These are phyloP conservation scores for Polyodon spathula DNA, from an alignment of 2,113 vertebrate species.

Conservation along the genomic window DNA sequence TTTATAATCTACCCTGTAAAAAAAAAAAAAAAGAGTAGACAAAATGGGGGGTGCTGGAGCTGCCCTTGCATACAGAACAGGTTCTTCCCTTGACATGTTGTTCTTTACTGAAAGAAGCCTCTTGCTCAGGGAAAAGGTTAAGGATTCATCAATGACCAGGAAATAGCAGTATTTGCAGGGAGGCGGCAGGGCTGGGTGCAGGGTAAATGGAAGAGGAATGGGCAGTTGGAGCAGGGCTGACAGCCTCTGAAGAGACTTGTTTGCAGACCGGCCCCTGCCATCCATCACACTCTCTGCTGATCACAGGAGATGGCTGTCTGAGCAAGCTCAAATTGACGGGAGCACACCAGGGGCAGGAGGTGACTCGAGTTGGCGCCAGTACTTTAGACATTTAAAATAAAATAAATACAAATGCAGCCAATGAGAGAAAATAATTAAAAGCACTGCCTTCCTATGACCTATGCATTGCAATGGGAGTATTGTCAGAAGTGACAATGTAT, in stretches of 20 bases:
- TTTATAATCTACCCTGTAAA: no score
- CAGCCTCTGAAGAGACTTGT: constrained; percentile 48
- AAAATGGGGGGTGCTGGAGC: no score
- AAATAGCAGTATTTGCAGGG: constrained; percentile 39
- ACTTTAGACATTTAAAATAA: not conserved
- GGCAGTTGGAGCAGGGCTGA: constrained; percentile 42
- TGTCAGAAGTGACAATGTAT: no score
- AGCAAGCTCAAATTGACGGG: constrained; percentile 15
- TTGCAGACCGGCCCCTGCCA: constrained; percentile 39
- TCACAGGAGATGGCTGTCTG: constrained; percentile 49
- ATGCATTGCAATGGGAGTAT: no score
- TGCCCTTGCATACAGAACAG: constrained; percentile 27
- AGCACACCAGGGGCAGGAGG: constrained; percentile 8
- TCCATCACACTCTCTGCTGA: constrained; percentile 49
- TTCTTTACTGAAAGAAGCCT: constrained; percentile 24
- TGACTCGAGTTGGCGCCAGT: not conserved
- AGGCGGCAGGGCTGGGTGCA: constrained; percentile 40
- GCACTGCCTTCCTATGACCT: no score
- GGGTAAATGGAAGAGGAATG: constrained; percentile 53
- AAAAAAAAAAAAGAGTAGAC: no score
- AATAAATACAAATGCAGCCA: not conserved
- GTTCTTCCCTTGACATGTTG: constrained; percentile 31
- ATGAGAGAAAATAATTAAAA: no score
- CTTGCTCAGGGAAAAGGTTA: constrained; percentile 28
- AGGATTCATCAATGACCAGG: constrained; percentile 44